Evolutionary conservation across 2,113 vertebrate species (phyloP), one percentile per base, ranked within the genome.

Genomic region (Oryzias curvinotus): DNA sequence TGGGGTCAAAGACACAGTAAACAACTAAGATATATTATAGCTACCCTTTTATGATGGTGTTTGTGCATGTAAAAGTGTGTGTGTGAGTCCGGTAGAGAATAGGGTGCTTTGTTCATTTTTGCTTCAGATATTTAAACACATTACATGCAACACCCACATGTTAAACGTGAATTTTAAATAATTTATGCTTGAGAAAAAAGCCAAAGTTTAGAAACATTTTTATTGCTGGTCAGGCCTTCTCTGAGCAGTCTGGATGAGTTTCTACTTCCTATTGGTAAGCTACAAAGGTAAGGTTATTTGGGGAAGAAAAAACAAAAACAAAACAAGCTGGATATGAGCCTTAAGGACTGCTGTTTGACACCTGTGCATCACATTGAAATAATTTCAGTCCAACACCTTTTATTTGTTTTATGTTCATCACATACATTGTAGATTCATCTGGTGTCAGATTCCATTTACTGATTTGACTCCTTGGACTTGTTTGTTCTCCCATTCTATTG

Each of bases 1-100:
- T 72, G 50, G 80, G 76, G 78, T 83, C 71, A 76, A 83, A 82
- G 52, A 64, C 79, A 62, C 41, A 57, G 70, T 80, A 79, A 87
- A 81, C 75, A 71, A 51, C 50, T 67, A 45, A 53, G 58, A 73
- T 71, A 56, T 41, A 75, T 50, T 64, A 56, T 55, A 47, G 14
- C 61, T 71, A 71, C 68, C 68, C 64, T 70, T 52, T 60, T 61
- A 55, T 70, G 68, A 46, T 16, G 36, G 8, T 36, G 36, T 36
- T 36, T 36, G 36, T 36, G 36, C 36, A 36, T 36, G 36, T 36
- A 36, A 36, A 36, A 8, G 36, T 36, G 36, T 36, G 30, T 2
- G 36, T 36, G 36, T 36, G 3, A 36, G 36, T 57, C 41, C 44
- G 62, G 52, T 57, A 47, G 52, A 52, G 73, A 80, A 61, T 57